Percentiles rank a stretch among this genome's conserved stretches.
Conservation (phyloP, 2,888 invertebrate species). For the Lacanobia wlatinum region DNA sequence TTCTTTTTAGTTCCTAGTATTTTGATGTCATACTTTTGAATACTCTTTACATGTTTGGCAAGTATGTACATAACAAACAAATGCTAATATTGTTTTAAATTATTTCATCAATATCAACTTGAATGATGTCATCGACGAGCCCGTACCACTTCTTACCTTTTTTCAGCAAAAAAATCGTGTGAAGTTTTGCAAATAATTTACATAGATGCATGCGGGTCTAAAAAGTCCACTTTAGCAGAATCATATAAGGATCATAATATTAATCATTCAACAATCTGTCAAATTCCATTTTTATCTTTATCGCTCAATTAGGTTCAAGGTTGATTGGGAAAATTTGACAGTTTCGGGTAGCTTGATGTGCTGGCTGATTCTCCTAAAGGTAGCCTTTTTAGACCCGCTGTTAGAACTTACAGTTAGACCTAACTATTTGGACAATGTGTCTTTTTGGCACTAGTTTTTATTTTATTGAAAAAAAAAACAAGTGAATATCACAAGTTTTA, state of each 20-base stretch:
- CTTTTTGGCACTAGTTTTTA: neutral
- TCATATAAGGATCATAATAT: too few species aligned
- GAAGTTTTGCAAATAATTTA: constrained; percentile 1
- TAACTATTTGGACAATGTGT: neutral
- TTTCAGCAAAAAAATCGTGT: constrained; percentile 1
- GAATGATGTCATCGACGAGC: constrained; percentile 44
- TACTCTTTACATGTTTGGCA: constrained; percentile 42
- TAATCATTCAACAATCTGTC: too few species aligned
- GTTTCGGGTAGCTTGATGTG: too few species aligned
- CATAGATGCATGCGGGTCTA: constrained; percentile 6
- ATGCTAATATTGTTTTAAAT: constrained; percentile 29
- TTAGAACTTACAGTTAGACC: neutral
- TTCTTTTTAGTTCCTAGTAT: constrained; percentile 40
- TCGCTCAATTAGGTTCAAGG: too few species aligned
- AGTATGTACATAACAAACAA: constrained; percentile 21
- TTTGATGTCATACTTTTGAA: constrained; percentile 51
- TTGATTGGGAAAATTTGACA: too few species aligned
- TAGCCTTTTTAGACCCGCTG: too few species aligned
- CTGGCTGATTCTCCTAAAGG: too few species aligned
- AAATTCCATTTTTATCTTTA: too few species aligned
- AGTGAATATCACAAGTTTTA: neutral
- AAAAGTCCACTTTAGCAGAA: too few species aligned
- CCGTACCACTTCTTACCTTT: neutral
- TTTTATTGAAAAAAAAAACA: neutral
- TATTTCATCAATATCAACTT: constrained; percentile 13